Percentiles rank a stretch among this genome's conserved stretches.
Evolutionary conservation across 1,140 invertebrate species (phyloP).

Genomic region (Calycopis cecrops): DNA sequence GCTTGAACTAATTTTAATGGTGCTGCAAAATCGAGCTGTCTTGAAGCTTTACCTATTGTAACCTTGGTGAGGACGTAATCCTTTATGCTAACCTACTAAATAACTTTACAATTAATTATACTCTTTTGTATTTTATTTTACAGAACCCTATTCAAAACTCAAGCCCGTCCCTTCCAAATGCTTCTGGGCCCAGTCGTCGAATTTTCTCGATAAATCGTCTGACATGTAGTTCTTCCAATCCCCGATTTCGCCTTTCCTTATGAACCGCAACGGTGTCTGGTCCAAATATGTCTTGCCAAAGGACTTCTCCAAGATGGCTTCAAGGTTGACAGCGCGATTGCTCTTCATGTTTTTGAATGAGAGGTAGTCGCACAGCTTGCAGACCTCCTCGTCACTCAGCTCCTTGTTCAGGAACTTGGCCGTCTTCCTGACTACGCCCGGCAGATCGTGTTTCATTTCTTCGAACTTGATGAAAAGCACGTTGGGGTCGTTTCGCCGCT

Average conservation of each 20-base stretch:
- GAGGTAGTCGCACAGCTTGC: conserved; percentile 82
- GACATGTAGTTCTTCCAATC: conserved; percentile 91
- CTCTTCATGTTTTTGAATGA: conserved; percentile 88
- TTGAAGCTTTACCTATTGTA: no score
- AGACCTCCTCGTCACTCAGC: conserved; percentile 79
- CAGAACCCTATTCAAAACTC: conserved; percentile 71
- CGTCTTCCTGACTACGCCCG: conserved; percentile 78
- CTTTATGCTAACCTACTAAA: no score
- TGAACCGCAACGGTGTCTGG: conserved; percentile 79
- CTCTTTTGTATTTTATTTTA: neutral
- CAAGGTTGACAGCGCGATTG: conserved; percentile 86
- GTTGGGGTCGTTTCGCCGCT: conserved; percentile 82
- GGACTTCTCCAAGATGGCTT: conserved; percentile 76
- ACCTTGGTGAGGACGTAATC: no score
- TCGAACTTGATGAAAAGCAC: conserved; percentile 90
- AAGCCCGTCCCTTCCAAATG: conserved; percentile 80
- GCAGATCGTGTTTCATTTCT: conserved; percentile 87
- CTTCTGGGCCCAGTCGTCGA: conserved; percentile 85
- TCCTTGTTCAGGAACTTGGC: conserved; percentile 83
- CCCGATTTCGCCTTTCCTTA: conserved; percentile 87
- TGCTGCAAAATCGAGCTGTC: no score
- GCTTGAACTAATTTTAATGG: no score
- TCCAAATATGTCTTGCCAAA: conserved; percentile 70
- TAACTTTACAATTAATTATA: no score
- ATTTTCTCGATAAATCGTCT: conserved; percentile 79